Conservation (phyloP, 1,140 invertebrate species). For the Habropoda laboriosa region DNA sequence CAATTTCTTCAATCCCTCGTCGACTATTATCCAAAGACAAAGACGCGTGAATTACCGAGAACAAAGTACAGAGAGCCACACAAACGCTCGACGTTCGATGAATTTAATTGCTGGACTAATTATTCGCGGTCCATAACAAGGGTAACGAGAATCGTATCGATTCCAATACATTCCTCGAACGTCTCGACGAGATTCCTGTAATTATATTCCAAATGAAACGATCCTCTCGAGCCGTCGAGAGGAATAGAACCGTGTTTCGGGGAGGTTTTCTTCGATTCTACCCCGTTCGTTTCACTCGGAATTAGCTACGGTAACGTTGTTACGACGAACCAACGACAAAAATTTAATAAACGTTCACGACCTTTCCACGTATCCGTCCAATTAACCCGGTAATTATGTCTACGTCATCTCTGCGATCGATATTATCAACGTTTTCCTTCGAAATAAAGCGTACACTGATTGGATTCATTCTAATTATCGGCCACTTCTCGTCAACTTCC, state of each 20-base stretch:
- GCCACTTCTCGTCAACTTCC: neutral
- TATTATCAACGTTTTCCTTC: slow-evolving; percentile 24
- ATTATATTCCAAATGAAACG: neutral
- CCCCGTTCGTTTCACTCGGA: too few species aligned
- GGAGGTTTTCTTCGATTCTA: neutral
- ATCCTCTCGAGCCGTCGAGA: neutral
- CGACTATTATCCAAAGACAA: too few species aligned
- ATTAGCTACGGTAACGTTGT: neutral
- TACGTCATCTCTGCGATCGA: neutral
- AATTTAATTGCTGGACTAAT: slow-evolving; percentile 3
- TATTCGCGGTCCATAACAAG: neutral
- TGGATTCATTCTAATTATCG: slow-evolving; percentile 26
- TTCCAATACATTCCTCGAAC: neutral
- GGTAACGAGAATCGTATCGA: neutral
- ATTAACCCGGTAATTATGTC: slow-evolving; percentile 22
- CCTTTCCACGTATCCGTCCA: neutral
- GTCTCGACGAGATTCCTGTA: neutral
- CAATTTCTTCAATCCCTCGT: too few species aligned
- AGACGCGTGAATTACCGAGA: neutral
- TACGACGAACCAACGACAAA: neutral
- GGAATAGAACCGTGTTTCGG: neutral
- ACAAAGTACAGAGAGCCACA: neutral
- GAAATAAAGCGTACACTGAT: neutral
- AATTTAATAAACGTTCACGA: neutral
- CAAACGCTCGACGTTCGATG: neutral